These are phyloP conservation scores for Macrosiphum euphorbiae DNA, from an alignment of 2,888 invertebrate genomes.

Conservation along the genomic window DNA sequence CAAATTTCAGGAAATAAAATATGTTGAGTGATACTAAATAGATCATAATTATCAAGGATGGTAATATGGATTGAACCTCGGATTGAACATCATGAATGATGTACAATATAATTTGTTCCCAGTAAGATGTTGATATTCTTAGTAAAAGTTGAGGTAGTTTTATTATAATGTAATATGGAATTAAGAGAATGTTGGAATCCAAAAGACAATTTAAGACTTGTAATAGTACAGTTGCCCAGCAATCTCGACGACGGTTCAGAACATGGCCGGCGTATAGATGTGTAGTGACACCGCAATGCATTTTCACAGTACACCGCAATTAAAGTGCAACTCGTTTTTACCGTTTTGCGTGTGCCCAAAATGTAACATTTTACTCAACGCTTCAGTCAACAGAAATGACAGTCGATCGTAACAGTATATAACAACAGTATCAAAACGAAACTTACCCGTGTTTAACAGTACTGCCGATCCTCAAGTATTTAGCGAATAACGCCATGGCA, in stretches of 20 bases:
- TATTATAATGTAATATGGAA: background rate
- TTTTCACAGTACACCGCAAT: no score
- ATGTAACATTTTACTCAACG: background rate
- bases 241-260: background rate
- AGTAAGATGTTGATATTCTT: background rate
- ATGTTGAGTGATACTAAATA: background rate
- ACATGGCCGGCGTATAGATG: background rate
- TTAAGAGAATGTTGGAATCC: background rate
- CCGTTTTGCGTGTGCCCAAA: background rate
- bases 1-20: background rate
- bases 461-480: background rate
- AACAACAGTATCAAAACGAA: background rate
- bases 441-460: slow-evolving; percentile 18
- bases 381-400: background rate
- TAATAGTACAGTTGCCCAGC: background rate
- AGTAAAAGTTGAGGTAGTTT: background rate
- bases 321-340: background rate
- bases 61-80: no score
- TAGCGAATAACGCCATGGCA: slow-evolving; percentile 25
- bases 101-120: background rate
- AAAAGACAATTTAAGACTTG: background rate
- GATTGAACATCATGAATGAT: no score
- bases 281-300: no score
- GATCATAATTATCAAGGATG: background rate
- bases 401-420: background rate